phyloP scores from a whole-genome alignment of 2,888 invertebrate species.

The Timema podura region DNA sequence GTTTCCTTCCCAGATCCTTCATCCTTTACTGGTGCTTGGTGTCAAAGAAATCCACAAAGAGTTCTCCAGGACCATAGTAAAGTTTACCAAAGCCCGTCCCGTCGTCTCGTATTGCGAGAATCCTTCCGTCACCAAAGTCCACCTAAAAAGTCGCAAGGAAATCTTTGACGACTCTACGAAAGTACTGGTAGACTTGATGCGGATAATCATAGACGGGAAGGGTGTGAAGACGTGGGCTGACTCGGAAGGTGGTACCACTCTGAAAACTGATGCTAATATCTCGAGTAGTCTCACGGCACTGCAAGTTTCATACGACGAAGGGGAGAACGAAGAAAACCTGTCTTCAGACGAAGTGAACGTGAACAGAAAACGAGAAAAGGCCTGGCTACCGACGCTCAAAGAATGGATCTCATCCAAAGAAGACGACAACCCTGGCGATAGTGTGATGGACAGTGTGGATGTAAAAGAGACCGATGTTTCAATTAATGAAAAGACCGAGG shows the following conservation, averaged over 20 bases:
- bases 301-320: conserved; percentile 27
- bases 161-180: conserved; percentile 24
- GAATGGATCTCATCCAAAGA: conserved; percentile 3
- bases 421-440: neutral
- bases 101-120: conserved; percentile 24
- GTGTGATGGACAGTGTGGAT: neutral
- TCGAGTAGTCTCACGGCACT: conserved; percentile 25
- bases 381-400: conserved; percentile 20
- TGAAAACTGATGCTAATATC: conserved; percentile 17
- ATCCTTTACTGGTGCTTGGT: conserved; percentile 14
- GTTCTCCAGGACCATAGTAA: conserved; percentile 22
- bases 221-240: conserved; percentile 3
- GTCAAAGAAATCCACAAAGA: conserved; percentile 3
- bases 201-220: conserved; percentile 21
- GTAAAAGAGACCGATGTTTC: conserved; percentile 15
- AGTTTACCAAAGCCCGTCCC: conserved; percentile 25
- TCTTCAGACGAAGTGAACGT: conserved; percentile 17
- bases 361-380: conserved; percentile 15
- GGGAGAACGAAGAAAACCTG: conserved; percentile 21
- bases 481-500: conserved; percentile 12
- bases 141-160: conserved; percentile 20
- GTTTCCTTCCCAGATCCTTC: conserved; percentile 19
- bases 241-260: neutral
- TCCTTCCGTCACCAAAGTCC: conserved; percentile 19
- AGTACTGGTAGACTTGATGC: conserved; percentile 23